Evolutionary conservation across 2,113 vertebrate genomes (phyloP), one percentile per base, ranked within the genome.

Genomic region (Hypomesus transpacificus): DNA sequence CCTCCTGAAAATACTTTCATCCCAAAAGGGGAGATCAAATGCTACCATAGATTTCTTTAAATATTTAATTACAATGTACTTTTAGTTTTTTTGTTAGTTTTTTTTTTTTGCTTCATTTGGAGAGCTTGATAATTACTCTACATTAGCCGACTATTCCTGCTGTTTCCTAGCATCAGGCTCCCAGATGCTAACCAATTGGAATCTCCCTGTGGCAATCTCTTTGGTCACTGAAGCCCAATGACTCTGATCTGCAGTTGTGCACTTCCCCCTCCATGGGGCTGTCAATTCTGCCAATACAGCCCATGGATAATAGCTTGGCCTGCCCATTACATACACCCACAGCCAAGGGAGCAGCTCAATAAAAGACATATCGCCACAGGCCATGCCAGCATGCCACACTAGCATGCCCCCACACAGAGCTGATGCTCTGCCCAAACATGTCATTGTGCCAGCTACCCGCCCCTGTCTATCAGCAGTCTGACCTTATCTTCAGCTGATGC

Each of bases 231-330:
- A 72, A 76, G 74, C 59, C 53, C 82, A 67, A 50, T 69, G 76
- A 73, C 83, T 78, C 80, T 85, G 80, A 80, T 79, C 86, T 84
- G 73, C 75, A 52, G 66, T 46, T 84, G 85, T 88, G 85, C 78
- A 85, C 85, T 85, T 88, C 85, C 86, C 86, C 81, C 79, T 72
- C 85, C 81, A 79, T 78, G 59, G 31, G 79, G 75, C 67, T 83
- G 84, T 90, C 88, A 78, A 89, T 89, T 88, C 76, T 80, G 86
- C 75, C 88, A 85, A 90, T 90, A 89, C 71, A 79, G 83, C 85
- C 87, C 79, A 75, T 71, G 78, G 87, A 85, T 87, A 91, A 87
- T 86, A 82, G 86, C 84, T 76, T 76, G 81, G 82, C 75, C 75
- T 73, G 79, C 84, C 88, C 84, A 90, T 89, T 88, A 89, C 84